A percentile compares a stretch with the other conserved stretches of the same genome.
These are phyloP conservation scores for Pogona vitticeps DNA, from an alignment of 2,113 vertebrate genomes.

Conservation along the genomic window DNA sequence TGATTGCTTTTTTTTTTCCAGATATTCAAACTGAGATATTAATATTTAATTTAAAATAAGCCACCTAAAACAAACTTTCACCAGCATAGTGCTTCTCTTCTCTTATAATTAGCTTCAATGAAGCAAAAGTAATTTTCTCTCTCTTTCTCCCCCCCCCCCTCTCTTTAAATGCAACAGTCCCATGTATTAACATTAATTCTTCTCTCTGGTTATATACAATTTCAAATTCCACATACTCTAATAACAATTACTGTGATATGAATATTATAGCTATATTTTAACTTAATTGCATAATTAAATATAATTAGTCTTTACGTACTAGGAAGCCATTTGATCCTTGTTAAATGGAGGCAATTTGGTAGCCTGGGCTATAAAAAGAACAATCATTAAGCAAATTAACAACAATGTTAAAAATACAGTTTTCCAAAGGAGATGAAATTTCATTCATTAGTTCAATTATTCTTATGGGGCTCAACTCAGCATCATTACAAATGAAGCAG, in stretches of 20 bases:
- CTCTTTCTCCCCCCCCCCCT: not conserved
- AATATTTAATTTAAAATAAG: constrained; percentile 42
- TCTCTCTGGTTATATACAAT: not conserved
- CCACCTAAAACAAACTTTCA: constrained; percentile 27
- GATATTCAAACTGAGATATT: constrained; percentile 9
- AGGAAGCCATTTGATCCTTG: constrained; percentile 2
- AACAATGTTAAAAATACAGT: constrained; percentile 21
- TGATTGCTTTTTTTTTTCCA: not conserved
- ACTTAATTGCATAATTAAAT: constrained; percentile 22
- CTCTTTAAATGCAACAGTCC: constrained; percentile 4
- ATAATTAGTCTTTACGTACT: constrained; percentile 22
- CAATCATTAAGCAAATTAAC: constrained; percentile 27
- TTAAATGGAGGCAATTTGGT: constrained; percentile 1
- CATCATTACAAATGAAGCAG: constrained; percentile 16
- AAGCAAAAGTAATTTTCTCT: not conserved
- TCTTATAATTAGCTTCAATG: constrained; percentile 6
- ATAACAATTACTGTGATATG: not conserved
- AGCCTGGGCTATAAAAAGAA: constrained; percentile 14
- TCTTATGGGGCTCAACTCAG: not conserved
- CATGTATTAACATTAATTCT: not conserved
- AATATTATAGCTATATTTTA: constrained; percentile 8
- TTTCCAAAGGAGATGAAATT: constrained; percentile 17
- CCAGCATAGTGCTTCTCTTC: not conserved
- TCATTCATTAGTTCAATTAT: constrained; percentile 8
- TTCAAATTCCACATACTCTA: not conserved